These are phyloP conservation scores for Lissonota sp. DNA, from an alignment of 2,888 invertebrate species.

Conservation along the genomic window DNA sequence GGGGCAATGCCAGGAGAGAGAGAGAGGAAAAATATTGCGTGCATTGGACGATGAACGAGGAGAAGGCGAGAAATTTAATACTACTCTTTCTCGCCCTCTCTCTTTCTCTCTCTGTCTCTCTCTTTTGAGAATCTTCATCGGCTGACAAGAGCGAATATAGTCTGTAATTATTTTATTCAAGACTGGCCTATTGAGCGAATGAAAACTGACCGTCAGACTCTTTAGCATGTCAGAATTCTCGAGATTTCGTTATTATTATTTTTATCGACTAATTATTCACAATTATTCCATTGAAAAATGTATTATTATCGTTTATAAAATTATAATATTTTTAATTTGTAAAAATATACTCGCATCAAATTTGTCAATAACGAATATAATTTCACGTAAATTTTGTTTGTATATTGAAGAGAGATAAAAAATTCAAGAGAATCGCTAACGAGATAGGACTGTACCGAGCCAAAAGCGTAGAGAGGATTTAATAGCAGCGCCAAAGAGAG, in stretches of 20 bases:
- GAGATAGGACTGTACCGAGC: too few species aligned
- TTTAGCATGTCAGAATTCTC: neutral
- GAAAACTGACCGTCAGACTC: neutral
- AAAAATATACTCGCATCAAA: too few species aligned
- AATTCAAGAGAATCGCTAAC: too few species aligned
- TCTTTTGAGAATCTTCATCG: slow-evolving; percentile 18
- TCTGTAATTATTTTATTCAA: slow-evolving; percentile 46
- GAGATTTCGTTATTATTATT: neutral
- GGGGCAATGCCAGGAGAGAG: slow-evolving; percentile 23
- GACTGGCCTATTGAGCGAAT: slow-evolving; percentile 10
- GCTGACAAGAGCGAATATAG: slow-evolving; percentile 22
- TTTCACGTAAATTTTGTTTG: too few species aligned
- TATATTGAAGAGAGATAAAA: too few species aligned
- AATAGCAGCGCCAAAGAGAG: too few species aligned
- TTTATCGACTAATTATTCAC: neutral
- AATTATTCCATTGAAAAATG: slow-evolving; percentile 4
- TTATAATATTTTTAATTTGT: too few species aligned
- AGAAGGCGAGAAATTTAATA: slow-evolving; percentile 38
- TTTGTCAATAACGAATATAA: too few species aligned
- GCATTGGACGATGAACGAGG: slow-evolving; percentile 17
- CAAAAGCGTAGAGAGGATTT: too few species aligned
- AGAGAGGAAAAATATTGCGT: slow-evolving; percentile 29
- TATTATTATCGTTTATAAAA: neutral
- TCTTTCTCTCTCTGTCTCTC: neutral
- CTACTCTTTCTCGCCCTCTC: slow-evolving; percentile 20